phyloP scores from a whole-genome alignment of 2,888 invertebrate genomes.

The Perizoma flavofasciatum region DNA sequence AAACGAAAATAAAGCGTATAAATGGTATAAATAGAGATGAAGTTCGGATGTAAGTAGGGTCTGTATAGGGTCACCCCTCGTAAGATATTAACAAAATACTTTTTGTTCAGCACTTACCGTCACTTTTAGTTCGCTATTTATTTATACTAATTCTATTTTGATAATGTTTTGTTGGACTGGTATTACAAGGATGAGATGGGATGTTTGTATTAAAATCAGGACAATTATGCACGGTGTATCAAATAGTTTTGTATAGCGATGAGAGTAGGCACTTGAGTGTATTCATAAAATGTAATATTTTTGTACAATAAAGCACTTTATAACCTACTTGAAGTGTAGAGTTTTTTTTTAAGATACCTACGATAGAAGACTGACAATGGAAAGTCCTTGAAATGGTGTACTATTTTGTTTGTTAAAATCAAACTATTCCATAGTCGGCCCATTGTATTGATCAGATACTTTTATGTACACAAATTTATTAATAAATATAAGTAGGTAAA shows the following conservation, averaged over 20 bases:
- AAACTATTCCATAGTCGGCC: not conserved
- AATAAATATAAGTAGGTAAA: too few relatives aligned
- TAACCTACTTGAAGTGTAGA: constrained; percentile 10
- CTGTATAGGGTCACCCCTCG: constrained; percentile 30
- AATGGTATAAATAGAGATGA: constrained; percentile 2
- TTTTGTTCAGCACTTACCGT: constrained; percentile 74
- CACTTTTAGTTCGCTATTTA: constrained; percentile 66
- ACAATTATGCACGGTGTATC: constrained; percentile 24
- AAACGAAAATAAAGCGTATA: constrained; percentile 11
- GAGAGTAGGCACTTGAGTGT: constrained; percentile 15
- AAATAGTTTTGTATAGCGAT: constrained; percentile 12
- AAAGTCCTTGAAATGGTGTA: not conserved
- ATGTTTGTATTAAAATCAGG: constrained; percentile 36
- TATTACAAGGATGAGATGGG: constrained; percentile 40
- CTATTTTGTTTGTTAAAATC: not conserved
- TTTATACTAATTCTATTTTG: constrained; percentile 76
- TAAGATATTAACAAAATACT: constrained; percentile 53
- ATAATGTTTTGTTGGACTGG: constrained; percentile 53
- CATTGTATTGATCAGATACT: not conserved
- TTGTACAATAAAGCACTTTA: constrained; percentile 7
- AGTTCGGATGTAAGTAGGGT: not conserved
- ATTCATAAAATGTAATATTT: constrained; percentile 20
- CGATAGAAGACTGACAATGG: not conserved
- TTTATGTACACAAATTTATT: not conserved
- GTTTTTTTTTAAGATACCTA: constrained; percentile 3